Evolutionary conservation across 2,113 vertebrate species (phyloP).

Genomic region (Desmodus rotundus): DNA sequence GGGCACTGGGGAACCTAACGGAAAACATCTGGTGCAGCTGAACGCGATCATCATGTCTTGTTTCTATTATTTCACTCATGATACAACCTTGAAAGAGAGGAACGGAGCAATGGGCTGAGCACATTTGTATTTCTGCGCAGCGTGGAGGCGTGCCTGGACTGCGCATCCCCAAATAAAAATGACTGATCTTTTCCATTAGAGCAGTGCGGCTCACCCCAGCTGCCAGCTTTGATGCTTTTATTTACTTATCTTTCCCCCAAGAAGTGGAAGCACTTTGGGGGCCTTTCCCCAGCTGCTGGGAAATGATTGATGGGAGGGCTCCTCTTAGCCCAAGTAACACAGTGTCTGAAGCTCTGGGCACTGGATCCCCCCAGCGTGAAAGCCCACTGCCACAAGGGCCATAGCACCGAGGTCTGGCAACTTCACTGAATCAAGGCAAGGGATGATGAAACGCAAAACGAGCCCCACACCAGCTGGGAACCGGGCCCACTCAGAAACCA

Average conservation of each 20-base stretch:
- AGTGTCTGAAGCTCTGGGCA: slow-evolving; percentile 39
- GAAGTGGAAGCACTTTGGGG: background rate
- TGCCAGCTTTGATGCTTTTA: background rate
- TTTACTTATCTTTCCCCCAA: background rate
- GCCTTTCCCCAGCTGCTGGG: background rate
- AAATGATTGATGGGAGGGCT: slow-evolving; percentile 23
- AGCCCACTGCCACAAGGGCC: slow-evolving; percentile 28
- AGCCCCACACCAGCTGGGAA: background rate
- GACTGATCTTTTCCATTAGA: slow-evolving; percentile 40
- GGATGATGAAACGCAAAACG: background rate
- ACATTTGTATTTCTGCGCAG: slow-evolving; percentile 34
- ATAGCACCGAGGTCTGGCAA: background rate
- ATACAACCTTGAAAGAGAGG: slow-evolving; percentile 21
- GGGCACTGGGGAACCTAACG: background rate
- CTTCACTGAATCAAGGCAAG: background rate
- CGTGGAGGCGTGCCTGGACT: background rate
- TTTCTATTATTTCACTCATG: slow-evolving; percentile 22
- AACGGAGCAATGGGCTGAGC: slow-evolving; percentile 25
- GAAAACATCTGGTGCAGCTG: background rate
- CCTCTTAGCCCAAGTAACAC: background rate
- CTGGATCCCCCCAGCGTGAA: background rate
- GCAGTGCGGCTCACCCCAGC: background rate
- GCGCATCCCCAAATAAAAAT: slow-evolving; percentile 28
- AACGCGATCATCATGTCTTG: background rate
- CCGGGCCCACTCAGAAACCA: background rate